phyloP scores from a whole-genome alignment of 2,888 invertebrate species.

The Adelognathus sp. region DNA sequence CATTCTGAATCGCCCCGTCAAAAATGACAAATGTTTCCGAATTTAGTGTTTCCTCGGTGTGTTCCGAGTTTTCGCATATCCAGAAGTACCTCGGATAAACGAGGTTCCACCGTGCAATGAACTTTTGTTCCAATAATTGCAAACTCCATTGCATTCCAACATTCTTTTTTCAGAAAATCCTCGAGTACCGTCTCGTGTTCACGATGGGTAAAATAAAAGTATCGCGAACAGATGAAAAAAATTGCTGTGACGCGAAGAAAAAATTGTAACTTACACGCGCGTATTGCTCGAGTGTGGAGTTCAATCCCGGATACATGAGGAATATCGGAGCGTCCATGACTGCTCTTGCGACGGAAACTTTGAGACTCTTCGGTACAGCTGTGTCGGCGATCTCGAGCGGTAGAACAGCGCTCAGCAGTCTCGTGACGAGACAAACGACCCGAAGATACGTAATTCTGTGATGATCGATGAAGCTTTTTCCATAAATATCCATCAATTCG shows the following conservation, averaged over 20 bases:
- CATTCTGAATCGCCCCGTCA: too few species aligned
- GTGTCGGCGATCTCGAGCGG: slow-evolving; percentile 79
- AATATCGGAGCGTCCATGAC: slow-evolving; percentile 82
- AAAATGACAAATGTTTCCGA: too few species aligned
- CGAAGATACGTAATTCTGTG: slow-evolving; percentile 81
- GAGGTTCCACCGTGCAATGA: too few species aligned
- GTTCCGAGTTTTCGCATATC: too few species aligned
- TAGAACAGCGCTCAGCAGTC: slow-evolving; percentile 79
- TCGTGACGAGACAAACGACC: slow-evolving; percentile 79
- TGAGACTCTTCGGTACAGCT: slow-evolving; percentile 81
- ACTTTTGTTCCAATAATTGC: too few species aligned
- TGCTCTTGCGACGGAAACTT: slow-evolving; percentile 78
- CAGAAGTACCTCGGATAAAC: too few species aligned
- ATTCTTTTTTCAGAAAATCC: too few species aligned
- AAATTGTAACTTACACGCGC: slow-evolving; percentile 77
- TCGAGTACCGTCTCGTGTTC: too few species aligned
- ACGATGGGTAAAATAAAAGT: too few species aligned
- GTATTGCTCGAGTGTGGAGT: slow-evolving; percentile 80
- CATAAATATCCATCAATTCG: slow-evolving; percentile 78
- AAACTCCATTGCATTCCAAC: too few species aligned
- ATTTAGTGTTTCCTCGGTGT: too few species aligned
- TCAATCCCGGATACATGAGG: slow-evolving; percentile 80
- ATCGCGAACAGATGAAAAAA: too few species aligned
- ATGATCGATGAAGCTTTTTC: slow-evolving; percentile 70
- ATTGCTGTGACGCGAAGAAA: neutral